These are phyloP conservation scores for Naso thynnoides DNA, from an alignment of 2,797 vertebrate species.

Conservation along the genomic window DNA sequence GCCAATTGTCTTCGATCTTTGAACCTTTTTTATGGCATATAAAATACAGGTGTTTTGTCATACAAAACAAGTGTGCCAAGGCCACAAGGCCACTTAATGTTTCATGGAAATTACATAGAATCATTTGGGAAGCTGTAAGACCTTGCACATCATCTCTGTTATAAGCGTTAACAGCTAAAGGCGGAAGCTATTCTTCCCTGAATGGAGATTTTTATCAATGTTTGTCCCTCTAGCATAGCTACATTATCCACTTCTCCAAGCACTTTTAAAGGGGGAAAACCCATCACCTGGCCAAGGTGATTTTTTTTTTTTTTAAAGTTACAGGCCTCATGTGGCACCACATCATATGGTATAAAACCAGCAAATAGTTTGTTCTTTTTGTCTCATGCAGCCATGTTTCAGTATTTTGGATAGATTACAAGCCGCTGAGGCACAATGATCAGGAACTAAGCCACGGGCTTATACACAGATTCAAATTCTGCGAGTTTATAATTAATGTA, in stretches of 20 bases:
- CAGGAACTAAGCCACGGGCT: background rate
- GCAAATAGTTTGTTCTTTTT: background rate
- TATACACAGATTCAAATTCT: background rate
- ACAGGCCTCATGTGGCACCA: background rate
- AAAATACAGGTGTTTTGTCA: too few relatives aligned
- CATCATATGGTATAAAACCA: conserved; percentile 1
- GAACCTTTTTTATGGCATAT: too few relatives aligned
- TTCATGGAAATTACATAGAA: too few relatives aligned
- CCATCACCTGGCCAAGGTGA: too few relatives aligned
- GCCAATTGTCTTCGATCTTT: too few relatives aligned
- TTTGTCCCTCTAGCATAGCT: background rate
- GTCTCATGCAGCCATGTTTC: conserved; percentile 5
- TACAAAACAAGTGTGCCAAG: too few relatives aligned
- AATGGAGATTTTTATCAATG: conserved; percentile 34
- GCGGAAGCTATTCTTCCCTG: conserved; percentile 8
- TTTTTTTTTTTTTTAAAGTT: background rate
- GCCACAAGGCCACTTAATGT: too few relatives aligned
- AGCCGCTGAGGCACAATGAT: background rate
- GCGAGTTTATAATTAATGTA: background rate
- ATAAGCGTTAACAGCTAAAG: too few relatives aligned
- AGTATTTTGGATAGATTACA: background rate
- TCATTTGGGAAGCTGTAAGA: too few relatives aligned
- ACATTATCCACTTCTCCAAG: background rate
- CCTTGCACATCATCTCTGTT: too few relatives aligned
- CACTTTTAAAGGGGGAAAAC: too few relatives aligned